Conservation (phyloP, 2,888 invertebrate species). For the Drosophila rubida region DNA sequence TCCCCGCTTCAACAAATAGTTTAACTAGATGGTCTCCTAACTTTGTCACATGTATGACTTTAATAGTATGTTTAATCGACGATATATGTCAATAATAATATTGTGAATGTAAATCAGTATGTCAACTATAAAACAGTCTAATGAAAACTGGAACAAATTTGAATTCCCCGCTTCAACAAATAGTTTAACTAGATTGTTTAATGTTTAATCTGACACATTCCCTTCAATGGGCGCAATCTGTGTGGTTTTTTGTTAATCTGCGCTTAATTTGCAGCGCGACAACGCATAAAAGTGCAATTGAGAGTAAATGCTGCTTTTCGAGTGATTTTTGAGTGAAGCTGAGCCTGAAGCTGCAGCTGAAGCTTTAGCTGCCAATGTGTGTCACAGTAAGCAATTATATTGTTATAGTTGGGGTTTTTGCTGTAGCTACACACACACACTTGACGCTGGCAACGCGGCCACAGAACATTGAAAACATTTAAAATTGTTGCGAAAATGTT, state of each 20-base stretch:
- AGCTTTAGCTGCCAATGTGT: constrained; percentile 21
- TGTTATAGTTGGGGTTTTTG: constrained; percentile 16
- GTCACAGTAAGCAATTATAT: constrained; percentile 45
- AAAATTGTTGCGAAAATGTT: constrained; percentile 33
- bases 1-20: too few relatives aligned
- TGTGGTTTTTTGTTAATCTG: not conserved
- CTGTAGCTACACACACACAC: constrained; percentile 16
- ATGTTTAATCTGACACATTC: not conserved
- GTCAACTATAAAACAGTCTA: too few relatives aligned
- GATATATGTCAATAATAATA: too few relatives aligned
- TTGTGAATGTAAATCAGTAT: too few relatives aligned
- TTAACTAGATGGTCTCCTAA: too few relatives aligned
- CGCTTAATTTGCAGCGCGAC: not conserved
- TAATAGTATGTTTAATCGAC: too few relatives aligned
- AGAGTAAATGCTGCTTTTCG: constrained; percentile 9
- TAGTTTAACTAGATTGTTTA: too few relatives aligned
- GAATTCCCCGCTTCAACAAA: too few relatives aligned
- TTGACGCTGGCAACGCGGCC: not conserved
- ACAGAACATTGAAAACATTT: not conserved
- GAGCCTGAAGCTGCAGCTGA: not conserved
- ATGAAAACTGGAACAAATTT: not conserved
- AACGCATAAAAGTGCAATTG: constrained; percentile 12
- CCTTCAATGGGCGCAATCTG: not conserved
- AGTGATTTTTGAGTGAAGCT: constrained; percentile 25
- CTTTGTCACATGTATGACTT: too few relatives aligned